Evolutionary conservation across 1,140 invertebrate species (phyloP).

Genomic region (Rhyacophila brunnea): DNA sequence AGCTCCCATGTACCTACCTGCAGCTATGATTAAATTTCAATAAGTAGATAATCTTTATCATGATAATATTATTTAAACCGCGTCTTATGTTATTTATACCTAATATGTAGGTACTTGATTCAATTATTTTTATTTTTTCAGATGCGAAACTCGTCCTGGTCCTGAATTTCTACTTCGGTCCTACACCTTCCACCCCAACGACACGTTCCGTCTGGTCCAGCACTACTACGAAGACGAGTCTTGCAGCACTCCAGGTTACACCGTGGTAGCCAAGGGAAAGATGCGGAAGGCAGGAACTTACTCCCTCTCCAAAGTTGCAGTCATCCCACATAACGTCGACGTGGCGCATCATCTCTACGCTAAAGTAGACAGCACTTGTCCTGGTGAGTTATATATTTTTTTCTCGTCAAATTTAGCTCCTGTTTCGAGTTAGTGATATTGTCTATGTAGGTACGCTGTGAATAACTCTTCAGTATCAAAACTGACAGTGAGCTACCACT

Average conservation of each 20-base stretch:
- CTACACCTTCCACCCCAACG: slow-evolving; percentile 60
- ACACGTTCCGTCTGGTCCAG: slow-evolving; percentile 57
- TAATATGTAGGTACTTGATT: background rate
- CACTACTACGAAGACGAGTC: slow-evolving; percentile 65
- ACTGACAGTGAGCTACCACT: no score
- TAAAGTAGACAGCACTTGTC: slow-evolving; percentile 45
- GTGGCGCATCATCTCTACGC: slow-evolving; percentile 42
- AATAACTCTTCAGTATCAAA: no score
- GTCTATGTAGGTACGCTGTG: no score
- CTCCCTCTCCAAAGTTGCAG: slow-evolving; percentile 53
- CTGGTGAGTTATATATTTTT: slow-evolving; percentile 34
- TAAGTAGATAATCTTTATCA: no score
- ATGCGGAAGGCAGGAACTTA: slow-evolving; percentile 53
- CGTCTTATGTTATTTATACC: no score
- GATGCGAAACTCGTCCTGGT: slow-evolving; percentile 63
- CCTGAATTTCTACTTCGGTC: slow-evolving; percentile 63
- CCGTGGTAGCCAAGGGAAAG: slow-evolving; percentile 53
- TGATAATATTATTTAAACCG: no score
- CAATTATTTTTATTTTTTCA: slow-evolving; percentile 38
- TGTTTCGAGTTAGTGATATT: no score
- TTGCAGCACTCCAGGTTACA: slow-evolving; percentile 60
- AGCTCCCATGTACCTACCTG: no score
- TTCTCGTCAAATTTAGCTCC: no score
- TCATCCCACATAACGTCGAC: slow-evolving; percentile 56
- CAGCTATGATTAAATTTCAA: no score